Base-by-base conservation (phyloP, 2,888 invertebrate species). In the Sinohyriopsis cumingii region DNA sequence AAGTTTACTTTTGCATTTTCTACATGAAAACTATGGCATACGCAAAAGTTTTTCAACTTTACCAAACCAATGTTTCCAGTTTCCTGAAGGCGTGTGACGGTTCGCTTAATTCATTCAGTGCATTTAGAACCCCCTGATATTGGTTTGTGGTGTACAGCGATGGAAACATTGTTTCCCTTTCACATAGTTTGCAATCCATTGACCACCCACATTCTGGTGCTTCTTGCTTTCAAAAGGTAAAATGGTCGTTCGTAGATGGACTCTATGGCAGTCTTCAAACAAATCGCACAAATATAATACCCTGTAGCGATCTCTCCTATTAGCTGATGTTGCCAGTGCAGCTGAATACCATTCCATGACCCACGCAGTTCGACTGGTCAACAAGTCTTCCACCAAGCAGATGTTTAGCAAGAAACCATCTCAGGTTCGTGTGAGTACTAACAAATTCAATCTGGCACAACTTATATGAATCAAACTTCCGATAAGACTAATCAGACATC, bases 221-320 rank as follows among this genome's bases (percentile, higher is more conserved):
- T 76, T n/a, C n/a, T n/a, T n/a, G n/a, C n/a, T n/a, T n/a, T n/a
- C n/a, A n/a, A n/a, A n/a, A n/a, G n/a, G n/a, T 5, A 67, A 61
- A 5, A 55, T n/a, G 74, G 66, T 33, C 81, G 65, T 57, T 77
- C 62, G 59, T 70, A 79, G 24, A 79, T 78, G 25, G 78, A 63
- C 24, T 64, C 69, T 0, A 79, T 79, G 3, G 81, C 79, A 22
- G 66, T 67, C 19, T 67, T 69, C 28, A 79, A 64, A 57, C 66
- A 59, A 18, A 81, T 54, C 25, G 62, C 65, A 18, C 80, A 77
- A 24, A 76, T 60, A 25, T 62, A 65, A 60, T 70, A 72, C 6
- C 77, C 77, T 19, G 82, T 80, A 22, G 80, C 77, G 18, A 82
- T 78, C 60, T 82, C 82, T 6, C 82, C 82, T 20, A 79, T 67